A percentile compares a stretch with the other conserved stretches of the same genome.
phyloP scores from a whole-genome alignment of 2,888 invertebrate genomes.

The Agrochola lota region DNA sequence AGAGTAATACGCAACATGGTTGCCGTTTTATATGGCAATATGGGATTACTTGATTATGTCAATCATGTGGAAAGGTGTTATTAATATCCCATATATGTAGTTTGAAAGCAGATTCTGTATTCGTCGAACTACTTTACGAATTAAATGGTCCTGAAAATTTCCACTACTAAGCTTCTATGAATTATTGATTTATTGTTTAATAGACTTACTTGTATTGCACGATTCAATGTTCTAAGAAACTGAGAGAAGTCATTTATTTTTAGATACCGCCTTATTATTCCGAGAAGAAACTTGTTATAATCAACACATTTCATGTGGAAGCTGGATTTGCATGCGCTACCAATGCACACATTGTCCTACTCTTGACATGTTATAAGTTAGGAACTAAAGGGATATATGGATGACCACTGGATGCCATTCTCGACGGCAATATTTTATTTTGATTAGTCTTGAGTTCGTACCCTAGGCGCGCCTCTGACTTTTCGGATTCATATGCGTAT shows the following conservation, averaged over 20 bases:
- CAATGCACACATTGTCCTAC: no score
- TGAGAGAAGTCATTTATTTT: not conserved
- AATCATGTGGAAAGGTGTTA: not conserved
- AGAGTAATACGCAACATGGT: not conserved
- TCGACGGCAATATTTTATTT: no score
- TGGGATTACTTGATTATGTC: not conserved
- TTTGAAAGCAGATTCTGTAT: not conserved
- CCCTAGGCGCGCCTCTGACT: no score
- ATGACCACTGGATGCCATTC: no score
- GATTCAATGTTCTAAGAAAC: not conserved
- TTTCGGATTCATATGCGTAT: no score
- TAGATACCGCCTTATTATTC: not conserved
- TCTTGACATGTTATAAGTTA: no score
- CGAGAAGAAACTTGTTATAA: not conserved
- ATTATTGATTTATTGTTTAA: not conserved
- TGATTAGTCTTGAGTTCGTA: no score
- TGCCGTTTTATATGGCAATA: not conserved
- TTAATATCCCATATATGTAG: slow-evolving; percentile 1
- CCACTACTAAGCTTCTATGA: not conserved
- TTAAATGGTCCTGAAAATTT: not conserved
- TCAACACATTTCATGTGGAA: no score
- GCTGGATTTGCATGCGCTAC: no score
- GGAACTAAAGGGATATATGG: no score
- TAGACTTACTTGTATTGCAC: not conserved
- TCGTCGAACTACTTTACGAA: not conserved